Evolutionary conservation across 2,113 vertebrate species (phyloP).

Genomic region (Trinectes maculatus): DNA sequence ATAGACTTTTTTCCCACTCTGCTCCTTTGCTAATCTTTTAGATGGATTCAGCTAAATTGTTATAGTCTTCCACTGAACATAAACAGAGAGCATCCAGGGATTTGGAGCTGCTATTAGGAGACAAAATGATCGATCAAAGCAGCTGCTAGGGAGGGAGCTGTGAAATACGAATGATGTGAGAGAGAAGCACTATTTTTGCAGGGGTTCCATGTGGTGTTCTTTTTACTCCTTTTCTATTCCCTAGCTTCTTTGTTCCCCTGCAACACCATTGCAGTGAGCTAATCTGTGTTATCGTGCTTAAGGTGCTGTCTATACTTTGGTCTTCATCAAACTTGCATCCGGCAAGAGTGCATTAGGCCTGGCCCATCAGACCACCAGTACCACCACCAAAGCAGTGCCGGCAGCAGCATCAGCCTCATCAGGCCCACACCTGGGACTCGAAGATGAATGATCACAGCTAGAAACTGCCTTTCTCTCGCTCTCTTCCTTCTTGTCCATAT

Average conservation of each 20-base stretch:
- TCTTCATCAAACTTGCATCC: constrained; percentile 60
- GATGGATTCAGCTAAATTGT: constrained; percentile 71
- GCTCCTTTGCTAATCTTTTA: constrained; percentile 63
- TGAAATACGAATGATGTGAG: constrained; percentile 64
- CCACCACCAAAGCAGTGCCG: constrained; percentile 10
- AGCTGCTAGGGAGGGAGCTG: constrained; percentile 66
- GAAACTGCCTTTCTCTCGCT: constrained; percentile 19
- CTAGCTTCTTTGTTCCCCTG: constrained; percentile 11
- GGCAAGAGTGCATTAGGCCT: constrained; percentile 36
- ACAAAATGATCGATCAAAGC: constrained; percentile 78
- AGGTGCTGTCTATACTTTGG: constrained; percentile 47
- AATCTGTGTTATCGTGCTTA: constrained; percentile 45
- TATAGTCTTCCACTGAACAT: constrained; percentile 71
- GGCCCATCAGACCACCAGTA: constrained; percentile 28
- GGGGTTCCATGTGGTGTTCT: constrained; percentile 26
- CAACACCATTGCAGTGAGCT: constrained; percentile 29
- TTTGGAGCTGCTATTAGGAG: constrained; percentile 75
- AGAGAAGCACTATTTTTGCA: constrained; percentile 72
- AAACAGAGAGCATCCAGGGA: constrained; percentile 71
- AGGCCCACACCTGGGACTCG: constrained; percentile 28
- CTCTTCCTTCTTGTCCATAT: constrained; percentile 23
- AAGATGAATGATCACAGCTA: constrained; percentile 59
- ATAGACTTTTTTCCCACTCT: constrained; percentile 46
- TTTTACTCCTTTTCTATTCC: constrained; percentile 7
- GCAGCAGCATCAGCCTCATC: constrained; percentile 44